Evolutionary conservation across 2,888 invertebrate genomes (phyloP).

Genomic region (Cacoxenus indagator): DNA sequence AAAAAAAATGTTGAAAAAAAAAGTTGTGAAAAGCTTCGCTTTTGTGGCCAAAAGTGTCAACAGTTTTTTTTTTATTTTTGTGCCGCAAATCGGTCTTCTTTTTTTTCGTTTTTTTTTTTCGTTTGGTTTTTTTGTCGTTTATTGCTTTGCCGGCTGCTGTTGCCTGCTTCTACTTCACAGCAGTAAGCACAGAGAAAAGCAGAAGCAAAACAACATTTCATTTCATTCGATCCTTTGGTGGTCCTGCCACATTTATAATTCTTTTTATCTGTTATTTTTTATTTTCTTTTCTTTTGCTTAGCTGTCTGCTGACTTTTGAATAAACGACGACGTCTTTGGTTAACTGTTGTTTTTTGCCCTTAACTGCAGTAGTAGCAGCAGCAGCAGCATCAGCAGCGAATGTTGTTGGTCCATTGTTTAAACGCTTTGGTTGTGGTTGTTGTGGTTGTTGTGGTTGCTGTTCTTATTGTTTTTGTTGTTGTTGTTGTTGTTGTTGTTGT

Average conservation of each 20-base stretch:
- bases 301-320: background rate
- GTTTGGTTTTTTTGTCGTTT: background rate
- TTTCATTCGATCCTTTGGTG: conserved; percentile 21
- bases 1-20: background rate
- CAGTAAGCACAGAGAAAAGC: background rate
- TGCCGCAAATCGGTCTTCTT: background rate
- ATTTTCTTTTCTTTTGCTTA: background rate
- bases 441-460: background rate
- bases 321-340: conserved; percentile 21
- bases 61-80: conserved; percentile 40
- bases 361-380: background rate
- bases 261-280: background rate
- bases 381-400: background rate
- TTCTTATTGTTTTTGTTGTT: background rate
- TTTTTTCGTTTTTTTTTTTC: conserved; percentile 1
- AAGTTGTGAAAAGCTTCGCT: background rate
- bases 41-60: conserved; percentile 46
- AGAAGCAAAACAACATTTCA: background rate
- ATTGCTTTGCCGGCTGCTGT: background rate
- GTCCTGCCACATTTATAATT: conserved; percentile 14
- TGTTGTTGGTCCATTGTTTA: background rate
- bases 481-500: conserved; percentile 25
- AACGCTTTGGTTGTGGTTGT: background rate
- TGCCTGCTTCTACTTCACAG: conserved; percentile 10
- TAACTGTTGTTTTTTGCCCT: conserved; percentile 36